Percentiles rank a stretch among this genome's conserved stretches.
Conservation (phyloP, 2,113 vertebrate species). For the Dunckerocampus dactyliophorus region DNA sequence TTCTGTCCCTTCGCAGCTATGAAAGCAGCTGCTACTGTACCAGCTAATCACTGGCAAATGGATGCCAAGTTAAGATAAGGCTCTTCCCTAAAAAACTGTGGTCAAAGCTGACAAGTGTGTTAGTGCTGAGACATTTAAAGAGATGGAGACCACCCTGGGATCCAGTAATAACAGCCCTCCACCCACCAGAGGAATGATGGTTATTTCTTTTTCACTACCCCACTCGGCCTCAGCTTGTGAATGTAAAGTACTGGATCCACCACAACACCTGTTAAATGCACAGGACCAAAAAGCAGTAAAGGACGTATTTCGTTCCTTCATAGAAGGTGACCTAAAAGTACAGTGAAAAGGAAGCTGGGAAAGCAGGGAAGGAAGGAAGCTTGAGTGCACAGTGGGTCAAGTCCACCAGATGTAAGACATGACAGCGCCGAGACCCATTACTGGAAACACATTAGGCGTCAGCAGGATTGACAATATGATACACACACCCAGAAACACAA, state of each 20-base stretch:
- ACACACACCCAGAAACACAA: not conserved
- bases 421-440: not conserved
- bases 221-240: no score
- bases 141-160: slow-evolving; percentile 37
- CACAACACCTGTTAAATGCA: not conserved
- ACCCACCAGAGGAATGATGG: slow-evolving; percentile 50
- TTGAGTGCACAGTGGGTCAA: slow-evolving; percentile 18
- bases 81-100: not conserved
- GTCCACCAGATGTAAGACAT: not conserved
- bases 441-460: not conserved
- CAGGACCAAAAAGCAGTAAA: slow-evolving; percentile 8
- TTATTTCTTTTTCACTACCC: slow-evolving; percentile 4
- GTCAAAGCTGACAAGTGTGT: not conserved
- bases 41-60: slow-evolving; percentile 31
- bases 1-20: slow-evolving; percentile 23
- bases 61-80: slow-evolving; percentile 14
- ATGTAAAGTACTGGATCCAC: not conserved
- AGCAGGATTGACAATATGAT: not conserved
- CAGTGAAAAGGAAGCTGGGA: slow-evolving; percentile 1
- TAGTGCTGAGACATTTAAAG: slow-evolving; percentile 8
- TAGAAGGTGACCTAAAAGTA: slow-evolving; percentile 6
- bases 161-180: slow-evolving; percentile 53
- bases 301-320: not conserved
- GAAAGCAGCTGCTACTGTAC: not conserved
- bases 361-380: slow-evolving; percentile 13